Base-by-base conservation (phyloP, 1,140 invertebrate genomes). In the Drosophila kikkawai region DNA sequence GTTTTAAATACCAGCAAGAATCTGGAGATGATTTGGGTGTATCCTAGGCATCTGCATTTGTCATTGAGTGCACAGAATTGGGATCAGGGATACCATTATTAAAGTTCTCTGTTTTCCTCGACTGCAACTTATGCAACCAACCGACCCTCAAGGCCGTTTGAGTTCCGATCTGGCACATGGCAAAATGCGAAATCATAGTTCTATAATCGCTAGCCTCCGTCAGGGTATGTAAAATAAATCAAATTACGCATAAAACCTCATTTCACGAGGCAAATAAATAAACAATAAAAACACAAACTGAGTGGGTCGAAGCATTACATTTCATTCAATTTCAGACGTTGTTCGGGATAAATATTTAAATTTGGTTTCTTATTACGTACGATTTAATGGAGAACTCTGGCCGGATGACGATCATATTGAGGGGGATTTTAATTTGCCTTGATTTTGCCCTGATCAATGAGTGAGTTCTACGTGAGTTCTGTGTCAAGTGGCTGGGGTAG, bases 181-280 rank as follows among this genome's bases (percentile, higher is more conserved):
- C 67, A 59, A 59, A 59, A 73, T 22, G 69, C 67, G 67, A 73
- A 71, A 73, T 73, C 69, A 73, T 73, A 73, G 69, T 71, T 73
- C 69, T 71, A 71, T 71, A 73, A 71, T 73, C 44, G 67, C 66
- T 39, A 5, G 48, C 36, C 19, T 56, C 45, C 60, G 68, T 51
- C 56, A 36, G 48, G 56, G 44, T 55, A 64, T 75, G 59, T 45
- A 26, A 68, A 80, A 71, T 69, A 66, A 84, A 80, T 85, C 82
- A 79, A 85, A 78, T 85, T 85, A 77, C 78, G 82, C 78, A 79
- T 85, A 78, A 81, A 81, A 78, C 44, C 79, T 50, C 19, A 58
- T 57, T 63, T 75, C 17, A 69, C 59, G 80, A 73, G 64, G 64
- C 70, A 45, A 17, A 26, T 64, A 64, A 63, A 50, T 53, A 65